Evolutionary conservation across 92 coral and sea anemone genomes (phyloP).

Genomic region (Zoanthus gigantus): DNA sequence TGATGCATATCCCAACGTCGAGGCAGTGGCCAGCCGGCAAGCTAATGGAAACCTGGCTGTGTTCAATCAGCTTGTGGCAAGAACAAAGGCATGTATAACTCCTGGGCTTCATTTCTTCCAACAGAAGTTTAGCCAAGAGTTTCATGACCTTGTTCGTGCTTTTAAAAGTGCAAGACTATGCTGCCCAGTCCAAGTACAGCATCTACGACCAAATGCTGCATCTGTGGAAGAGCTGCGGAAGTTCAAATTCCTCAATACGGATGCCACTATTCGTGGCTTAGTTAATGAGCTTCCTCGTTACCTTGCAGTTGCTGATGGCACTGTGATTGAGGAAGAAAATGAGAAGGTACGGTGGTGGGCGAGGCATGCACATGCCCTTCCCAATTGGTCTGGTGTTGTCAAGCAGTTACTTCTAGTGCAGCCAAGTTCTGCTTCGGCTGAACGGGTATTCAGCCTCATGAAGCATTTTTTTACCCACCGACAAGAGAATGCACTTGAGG

Average conservation of each 20-base stretch:
- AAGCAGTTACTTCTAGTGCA: conserved; percentile 68
- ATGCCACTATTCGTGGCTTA: conserved; percentile 56
- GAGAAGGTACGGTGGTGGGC: too few relatives aligned
- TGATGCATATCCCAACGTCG: conserved; percentile 66
- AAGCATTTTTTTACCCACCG: too few relatives aligned
- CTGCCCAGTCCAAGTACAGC: too few relatives aligned
- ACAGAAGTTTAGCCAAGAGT: conserved; percentile 39
- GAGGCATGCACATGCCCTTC: too few relatives aligned
- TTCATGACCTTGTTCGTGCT: too few relatives aligned
- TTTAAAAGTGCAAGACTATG: too few relatives aligned
- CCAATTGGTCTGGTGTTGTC: conserved; percentile 61
- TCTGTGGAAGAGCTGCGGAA: conserved; percentile 55
- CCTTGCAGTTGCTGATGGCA: conserved; percentile 64
- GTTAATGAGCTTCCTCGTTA: conserved; percentile 20
- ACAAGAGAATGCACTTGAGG: conserved; percentile 72
- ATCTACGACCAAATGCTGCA: too few relatives aligned
- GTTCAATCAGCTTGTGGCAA: not conserved
- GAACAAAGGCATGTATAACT: too few relatives aligned
- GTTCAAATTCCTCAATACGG: conserved; percentile 59
- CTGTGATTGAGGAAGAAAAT: too few relatives aligned
- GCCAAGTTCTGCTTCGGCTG: conserved; percentile 63
- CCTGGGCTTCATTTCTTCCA: conserved; percentile 24
- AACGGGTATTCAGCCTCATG: too few relatives aligned
- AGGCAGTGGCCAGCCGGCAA: conserved; percentile 69
- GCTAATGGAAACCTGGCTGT: conserved; percentile 63